Conservation (phyloP, 53 echinoderm and acorn worm genomes). For the Antedon mediterranea region DNA sequence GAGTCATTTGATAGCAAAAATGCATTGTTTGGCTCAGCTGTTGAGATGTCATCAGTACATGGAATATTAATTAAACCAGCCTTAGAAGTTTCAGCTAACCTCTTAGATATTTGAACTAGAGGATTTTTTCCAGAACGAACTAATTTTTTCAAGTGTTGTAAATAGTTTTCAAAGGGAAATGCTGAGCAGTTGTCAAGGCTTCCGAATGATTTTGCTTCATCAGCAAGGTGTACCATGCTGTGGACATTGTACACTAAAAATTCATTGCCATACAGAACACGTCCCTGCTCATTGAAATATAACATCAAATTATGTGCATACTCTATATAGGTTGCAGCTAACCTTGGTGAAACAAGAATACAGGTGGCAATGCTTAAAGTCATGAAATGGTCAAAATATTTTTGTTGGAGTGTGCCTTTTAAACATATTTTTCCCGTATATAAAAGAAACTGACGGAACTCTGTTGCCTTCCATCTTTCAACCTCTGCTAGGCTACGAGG, state of each 20-base stretch:
- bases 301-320: conserved; percentile 36
- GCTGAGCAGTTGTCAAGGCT: conserved; percentile 31
- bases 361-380: conserved; percentile 20
- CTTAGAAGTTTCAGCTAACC: background rate
- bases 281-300: conserved; percentile 32
- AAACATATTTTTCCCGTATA: conserved; percentile 28
- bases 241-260: conserved; percentile 63
- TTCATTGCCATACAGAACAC: conserved; percentile 38
- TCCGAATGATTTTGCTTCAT: conserved; percentile 34
- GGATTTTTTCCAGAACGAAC: background rate
- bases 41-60: no score
- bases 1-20: background rate
- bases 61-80: background rate
- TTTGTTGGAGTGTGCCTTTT: background rate
- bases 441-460: conserved; percentile 26
- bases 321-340: conserved; percentile 10
- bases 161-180: conserved; percentile 55
- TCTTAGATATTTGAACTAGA: conserved; percentile 1
- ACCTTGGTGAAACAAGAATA: conserved; percentile 19
- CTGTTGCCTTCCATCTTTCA: conserved; percentile 40
- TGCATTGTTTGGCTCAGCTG: background rate
- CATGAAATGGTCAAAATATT: conserved; percentile 29
- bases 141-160: conserved; percentile 20
- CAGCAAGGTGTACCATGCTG: conserved; percentile 46
- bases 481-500: conserved; percentile 14